Percentiles rank a stretch among this genome's conserved stretches.
Conservation (phyloP, 2,797 vertebrate genomes). For the Sciaenops ocellatus region DNA sequence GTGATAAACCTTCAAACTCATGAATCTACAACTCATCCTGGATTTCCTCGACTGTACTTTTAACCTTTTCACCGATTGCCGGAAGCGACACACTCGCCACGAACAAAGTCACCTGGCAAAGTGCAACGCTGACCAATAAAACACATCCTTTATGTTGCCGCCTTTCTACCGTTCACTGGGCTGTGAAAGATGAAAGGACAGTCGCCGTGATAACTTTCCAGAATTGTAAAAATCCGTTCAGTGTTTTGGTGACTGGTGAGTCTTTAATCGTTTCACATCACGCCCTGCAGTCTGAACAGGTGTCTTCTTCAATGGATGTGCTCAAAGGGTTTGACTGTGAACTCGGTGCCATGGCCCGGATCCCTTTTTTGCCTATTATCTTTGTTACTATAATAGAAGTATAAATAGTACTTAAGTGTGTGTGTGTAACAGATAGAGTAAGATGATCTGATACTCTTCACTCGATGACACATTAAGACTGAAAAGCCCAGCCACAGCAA, state of each 20-base stretch:
- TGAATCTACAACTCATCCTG: not conserved
- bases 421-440: constrained; percentile 8
- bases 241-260: not conserved
- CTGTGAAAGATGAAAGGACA: not conserved
- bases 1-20: not conserved
- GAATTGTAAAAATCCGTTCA: not conserved
- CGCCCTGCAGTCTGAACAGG: not conserved
- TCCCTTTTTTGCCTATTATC: not conserved
- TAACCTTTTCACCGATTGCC: not conserved
- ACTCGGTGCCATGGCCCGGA: not conserved
- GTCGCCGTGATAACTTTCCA: not conserved
- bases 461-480: constrained; percentile 36
- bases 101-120: not conserved
- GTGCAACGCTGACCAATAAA: not conserved
- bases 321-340: not conserved
- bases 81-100: not conserved
- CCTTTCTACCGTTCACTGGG: not conserved
- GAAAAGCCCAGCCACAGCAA: constrained; percentile 68
- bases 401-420: not conserved
- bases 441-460: constrained; percentile 1
- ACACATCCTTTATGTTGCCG: not conserved
- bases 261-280: not conserved
- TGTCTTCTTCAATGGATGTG: not conserved
- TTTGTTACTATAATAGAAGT: not conserved
- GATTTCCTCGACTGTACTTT: not conserved